Base-by-base conservation (phyloP, 2,888 invertebrate genomes). In the Cantharis rustica region DNA sequence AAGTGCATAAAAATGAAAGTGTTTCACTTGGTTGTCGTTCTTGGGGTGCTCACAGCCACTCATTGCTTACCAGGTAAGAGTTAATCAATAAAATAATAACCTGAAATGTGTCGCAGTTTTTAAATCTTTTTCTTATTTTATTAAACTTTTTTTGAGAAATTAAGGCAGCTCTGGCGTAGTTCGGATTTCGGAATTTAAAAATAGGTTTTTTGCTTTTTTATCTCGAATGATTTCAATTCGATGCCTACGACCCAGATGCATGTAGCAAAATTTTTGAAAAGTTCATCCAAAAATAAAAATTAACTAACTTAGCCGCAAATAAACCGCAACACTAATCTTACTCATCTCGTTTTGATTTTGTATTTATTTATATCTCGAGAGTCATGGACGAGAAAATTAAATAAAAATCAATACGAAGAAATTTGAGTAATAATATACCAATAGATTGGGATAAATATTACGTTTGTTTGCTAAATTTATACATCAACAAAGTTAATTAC, bases 1-100 rank as follows among this genome's bases (percentile, higher is more conserved):
- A 69, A 63, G 72, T 64, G 47, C 64, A 61, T 68, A 27, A 72
- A 72, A 47, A 76, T 76, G 76, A 76, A 73, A 70, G 76, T 76
- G 76, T 31, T 66, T 26, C 61, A 66, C 26, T 76, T 73, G 20
- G 71, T 76, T 68, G 72, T 76, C 66, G 62, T 76, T 16, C 16
- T 76, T 16, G 73, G 73, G 64, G 68, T 62, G 4, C 17, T 73
- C 13, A 62, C 73, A 27, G 61, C 70, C 26, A 69, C 68, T n/a
- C 16, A 66, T 61, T 62, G 69, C 26, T 73, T 61, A 70, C 76
- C 76, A 72, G 76, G 76, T 76, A 71, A 73, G 68, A 9, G 23
- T 68, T 16, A 68, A 73, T 73, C 73, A 73, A 73, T 73, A 73
- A n/a, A 61, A 62, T 71, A 23, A 61, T 71, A 16, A 20, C n/a